A percentile compares a stretch with the other conserved stretches of the same genome.
phyloP scores from a whole-genome alignment of 2,888 invertebrate genomes.

The Oligia strigilis region DNA sequence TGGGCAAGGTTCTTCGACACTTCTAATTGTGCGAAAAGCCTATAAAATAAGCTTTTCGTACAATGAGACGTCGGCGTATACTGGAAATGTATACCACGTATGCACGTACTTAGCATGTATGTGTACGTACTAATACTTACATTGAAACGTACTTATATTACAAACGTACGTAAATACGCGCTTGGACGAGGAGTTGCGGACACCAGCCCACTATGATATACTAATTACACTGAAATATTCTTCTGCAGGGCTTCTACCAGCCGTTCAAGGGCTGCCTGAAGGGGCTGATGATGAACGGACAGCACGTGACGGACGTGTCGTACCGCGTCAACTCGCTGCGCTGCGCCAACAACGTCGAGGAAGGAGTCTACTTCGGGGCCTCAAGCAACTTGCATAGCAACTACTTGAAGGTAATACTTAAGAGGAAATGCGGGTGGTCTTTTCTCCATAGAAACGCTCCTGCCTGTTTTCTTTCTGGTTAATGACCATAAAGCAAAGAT shows the following conservation, averaged over 20 bases:
- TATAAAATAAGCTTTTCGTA: background rate
- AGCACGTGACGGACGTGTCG: slow-evolving; percentile 91
- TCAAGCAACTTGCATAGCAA: slow-evolving; percentile 91
- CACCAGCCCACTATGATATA: background rate
- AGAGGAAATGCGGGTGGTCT: too few species aligned
- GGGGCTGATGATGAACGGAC: slow-evolving; percentile 93
- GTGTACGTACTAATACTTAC: background rate
- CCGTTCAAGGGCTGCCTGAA: slow-evolving; percentile 96
- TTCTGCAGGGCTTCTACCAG: slow-evolving; percentile 89
- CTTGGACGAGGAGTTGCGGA: background rate
- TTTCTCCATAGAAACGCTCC: too few species aligned
- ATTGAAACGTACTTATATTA: background rate
- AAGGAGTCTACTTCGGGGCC: slow-evolving; percentile 96
- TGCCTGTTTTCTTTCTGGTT: too few species aligned
- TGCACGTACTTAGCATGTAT: too few species aligned
- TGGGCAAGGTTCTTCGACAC: too few species aligned
- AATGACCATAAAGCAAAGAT: too few species aligned
- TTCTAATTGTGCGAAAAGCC: too few species aligned
- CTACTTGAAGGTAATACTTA: slow-evolving; percentile 91
- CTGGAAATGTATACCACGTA: background rate
- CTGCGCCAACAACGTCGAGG: slow-evolving; percentile 94
- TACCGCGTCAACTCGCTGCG: slow-evolving; percentile 92
- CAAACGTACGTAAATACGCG: background rate
- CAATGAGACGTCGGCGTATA: background rate
- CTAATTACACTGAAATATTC: background rate